Conservation (phyloP, 2,888 invertebrate species). For the Steinernema scapterisci region DNA sequence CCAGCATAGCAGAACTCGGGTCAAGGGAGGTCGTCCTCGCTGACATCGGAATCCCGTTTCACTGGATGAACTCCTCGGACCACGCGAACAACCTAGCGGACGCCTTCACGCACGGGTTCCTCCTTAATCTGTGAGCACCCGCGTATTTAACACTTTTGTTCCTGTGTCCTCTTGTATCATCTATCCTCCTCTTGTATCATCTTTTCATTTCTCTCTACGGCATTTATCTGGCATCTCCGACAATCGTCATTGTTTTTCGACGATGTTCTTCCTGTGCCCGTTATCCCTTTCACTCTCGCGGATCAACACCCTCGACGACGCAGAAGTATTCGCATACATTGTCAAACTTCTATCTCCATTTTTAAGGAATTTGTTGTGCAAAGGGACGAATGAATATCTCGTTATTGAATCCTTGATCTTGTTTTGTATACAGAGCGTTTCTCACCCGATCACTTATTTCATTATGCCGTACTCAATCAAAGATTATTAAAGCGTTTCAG, state of each 20-base stretch:
- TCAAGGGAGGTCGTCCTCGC: not conserved
- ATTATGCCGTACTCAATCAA: not conserved
- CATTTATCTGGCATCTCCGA: too few relatives aligned
- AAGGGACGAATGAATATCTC: not conserved
- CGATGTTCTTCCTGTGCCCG: too few relatives aligned
- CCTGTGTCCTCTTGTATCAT: too few relatives aligned
- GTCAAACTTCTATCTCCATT: too few relatives aligned
- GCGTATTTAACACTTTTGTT: too few relatives aligned
- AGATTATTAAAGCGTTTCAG: not conserved
- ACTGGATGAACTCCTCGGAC: not conserved
- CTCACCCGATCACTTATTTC: not conserved
- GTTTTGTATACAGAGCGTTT: not conserved
- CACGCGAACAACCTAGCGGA: not conserved
- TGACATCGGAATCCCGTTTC: not conserved
- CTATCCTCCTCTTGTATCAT: too few relatives aligned
- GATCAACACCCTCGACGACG: too few relatives aligned
- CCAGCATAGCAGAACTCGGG: not conserved
- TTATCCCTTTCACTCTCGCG: too few relatives aligned
- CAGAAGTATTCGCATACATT: too few relatives aligned
- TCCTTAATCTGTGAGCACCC: not conserved
- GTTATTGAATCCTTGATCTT: not conserved
- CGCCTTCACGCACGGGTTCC: not conserved
- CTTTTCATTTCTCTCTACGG: too few relatives aligned
- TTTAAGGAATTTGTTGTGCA: too few relatives aligned
- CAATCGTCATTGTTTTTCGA: too few relatives aligned